Conservation (phyloP, 2,113 vertebrate genomes). For the Tachycineta bicolor region DNA sequence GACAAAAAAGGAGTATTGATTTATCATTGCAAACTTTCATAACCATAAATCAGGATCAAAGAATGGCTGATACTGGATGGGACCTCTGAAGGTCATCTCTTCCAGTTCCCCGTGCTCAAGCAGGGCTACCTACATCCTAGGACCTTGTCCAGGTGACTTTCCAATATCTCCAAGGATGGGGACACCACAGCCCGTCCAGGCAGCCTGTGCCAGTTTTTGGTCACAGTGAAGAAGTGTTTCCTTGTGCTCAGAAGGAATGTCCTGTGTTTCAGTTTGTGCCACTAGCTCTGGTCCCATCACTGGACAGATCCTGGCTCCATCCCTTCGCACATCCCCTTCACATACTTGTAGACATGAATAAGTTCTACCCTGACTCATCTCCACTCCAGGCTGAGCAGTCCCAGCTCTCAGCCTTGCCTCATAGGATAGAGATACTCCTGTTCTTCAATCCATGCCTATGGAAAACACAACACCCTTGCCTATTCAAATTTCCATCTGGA, state of each 20-base stretch:
- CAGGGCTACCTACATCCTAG: background rate
- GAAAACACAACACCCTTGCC: background rate
- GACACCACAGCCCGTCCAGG: background rate
- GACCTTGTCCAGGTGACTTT: background rate
- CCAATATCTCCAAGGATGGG: background rate
- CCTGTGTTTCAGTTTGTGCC: background rate
- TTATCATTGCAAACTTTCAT: background rate
- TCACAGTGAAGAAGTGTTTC: background rate
- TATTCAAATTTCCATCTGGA: background rate
- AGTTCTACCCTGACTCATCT: background rate
- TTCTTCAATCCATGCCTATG: background rate
- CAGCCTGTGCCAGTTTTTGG: background rate
- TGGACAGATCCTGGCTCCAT: background rate
- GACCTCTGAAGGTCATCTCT: background rate
- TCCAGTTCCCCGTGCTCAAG: rapidly evolving
- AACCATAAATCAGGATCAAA: background rate
- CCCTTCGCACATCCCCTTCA: background rate
- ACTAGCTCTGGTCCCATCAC: background rate
- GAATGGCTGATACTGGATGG: background rate
- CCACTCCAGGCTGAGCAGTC: background rate
- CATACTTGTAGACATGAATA: background rate
- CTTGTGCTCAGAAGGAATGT: background rate
- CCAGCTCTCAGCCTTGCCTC: background rate
- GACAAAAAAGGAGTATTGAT: background rate
- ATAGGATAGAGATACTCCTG: background rate